Percentiles rank a stretch among this genome's conserved stretches.
Evolutionary conservation across 2,888 invertebrate genomes (phyloP).

Genomic region (Xanthia icteritia): DNA sequence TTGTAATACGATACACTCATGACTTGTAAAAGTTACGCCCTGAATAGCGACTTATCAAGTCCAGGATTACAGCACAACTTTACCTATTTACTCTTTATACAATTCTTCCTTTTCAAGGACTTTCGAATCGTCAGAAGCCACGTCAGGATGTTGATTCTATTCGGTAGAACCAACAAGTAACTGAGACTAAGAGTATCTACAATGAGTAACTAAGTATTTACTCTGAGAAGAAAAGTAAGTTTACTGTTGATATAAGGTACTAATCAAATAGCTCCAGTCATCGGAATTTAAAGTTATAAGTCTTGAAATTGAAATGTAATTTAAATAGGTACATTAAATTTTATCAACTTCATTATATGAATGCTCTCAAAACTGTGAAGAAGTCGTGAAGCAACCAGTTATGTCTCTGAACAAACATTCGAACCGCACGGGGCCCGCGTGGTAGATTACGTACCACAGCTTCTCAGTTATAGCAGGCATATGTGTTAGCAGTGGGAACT

Average conservation of each 20-base stretch:
- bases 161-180: conserved; percentile 39
- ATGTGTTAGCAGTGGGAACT: not conserved
- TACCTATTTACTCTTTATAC: conserved; percentile 24
- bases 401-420: too few relatives aligned
- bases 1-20: too few relatives aligned
- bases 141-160: conserved; percentile 47
- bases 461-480: not conserved
- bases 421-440: not conserved
- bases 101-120: conserved; percentile 14
- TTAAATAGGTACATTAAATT: not conserved
- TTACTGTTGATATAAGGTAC: conserved; percentile 24
- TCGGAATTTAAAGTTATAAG: not conserved
- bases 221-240: conserved; percentile 43
- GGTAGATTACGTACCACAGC: not conserved
- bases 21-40: conserved; percentile 18
- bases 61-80: conserved; percentile 29
- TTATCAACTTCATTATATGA: not conserved
- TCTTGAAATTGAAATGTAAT: conserved; percentile 2
- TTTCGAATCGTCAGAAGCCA: conserved; percentile 22
- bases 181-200: conserved; percentile 24
- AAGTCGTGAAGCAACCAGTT: too few relatives aligned
- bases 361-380: not conserved
- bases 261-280: not conserved
- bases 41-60: not conserved
- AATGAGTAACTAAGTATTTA: conserved; percentile 41